These are phyloP conservation scores for Cataglyphis hispanica DNA, from an alignment of 1,140 invertebrate genomes.

Conservation along the genomic window DNA sequence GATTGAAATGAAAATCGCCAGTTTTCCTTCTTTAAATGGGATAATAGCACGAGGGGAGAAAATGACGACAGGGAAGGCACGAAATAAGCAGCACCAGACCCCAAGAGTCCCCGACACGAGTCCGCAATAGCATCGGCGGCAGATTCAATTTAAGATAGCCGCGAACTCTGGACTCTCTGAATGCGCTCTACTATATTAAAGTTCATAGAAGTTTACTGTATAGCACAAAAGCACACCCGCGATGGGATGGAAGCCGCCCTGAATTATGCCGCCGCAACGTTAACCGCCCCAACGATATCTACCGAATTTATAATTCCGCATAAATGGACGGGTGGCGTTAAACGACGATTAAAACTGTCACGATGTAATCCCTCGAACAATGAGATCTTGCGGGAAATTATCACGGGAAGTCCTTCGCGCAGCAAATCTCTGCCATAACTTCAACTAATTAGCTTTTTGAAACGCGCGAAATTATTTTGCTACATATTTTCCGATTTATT, in stretches of 20 bases:
- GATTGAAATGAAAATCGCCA: conserved; percentile 55
- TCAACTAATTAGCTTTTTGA: background rate
- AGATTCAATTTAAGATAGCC: conserved; percentile 82
- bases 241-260: conserved; percentile 16
- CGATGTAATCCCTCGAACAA: conserved; percentile 30
- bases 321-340: conserved; percentile 64
- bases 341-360: conserved; percentile 55
- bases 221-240: conserved; percentile 51
- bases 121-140: conserved; percentile 74
- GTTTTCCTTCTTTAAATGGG: conserved; percentile 50
- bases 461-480: background rate
- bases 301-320: conserved; percentile 67
- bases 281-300: conserved; percentile 65
- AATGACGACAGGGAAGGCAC: conserved; percentile 68
- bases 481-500: background rate
- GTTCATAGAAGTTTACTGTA: conserved; percentile 77
- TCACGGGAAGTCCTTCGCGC: conserved; percentile 25
- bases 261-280: conserved; percentile 66
- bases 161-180: conserved; percentile 76
- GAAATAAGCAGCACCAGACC: conserved; percentile 72
- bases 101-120: conserved; percentile 66
- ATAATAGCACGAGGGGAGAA: conserved; percentile 67
- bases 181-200: conserved; percentile 76
- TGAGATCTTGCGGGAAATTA: conserved; percentile 28
- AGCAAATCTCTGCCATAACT: conserved; percentile 7